Base-by-base conservation (phyloP, 1,140 invertebrate species). In the Sweltsa coloradensis region DNA sequence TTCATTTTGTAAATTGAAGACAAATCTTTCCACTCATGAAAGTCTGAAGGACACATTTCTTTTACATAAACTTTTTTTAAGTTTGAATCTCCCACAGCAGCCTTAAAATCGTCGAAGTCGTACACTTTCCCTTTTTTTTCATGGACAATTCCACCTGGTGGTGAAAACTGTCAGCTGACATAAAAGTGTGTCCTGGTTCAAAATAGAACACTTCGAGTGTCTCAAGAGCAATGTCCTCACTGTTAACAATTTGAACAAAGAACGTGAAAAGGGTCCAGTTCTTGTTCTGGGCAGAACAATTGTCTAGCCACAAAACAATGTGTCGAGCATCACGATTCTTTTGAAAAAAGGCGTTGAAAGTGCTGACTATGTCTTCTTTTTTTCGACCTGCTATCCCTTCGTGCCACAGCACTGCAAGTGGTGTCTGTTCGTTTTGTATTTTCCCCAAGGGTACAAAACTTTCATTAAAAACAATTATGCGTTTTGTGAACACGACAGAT, bases 41-140 rank as follows among this genome's bases (percentile, higher is more conserved):
- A 31, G 36, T 37, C 36, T 37, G 18, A 16, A n/a, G 23, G 36
- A 19, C 23, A 22, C 4, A 11, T 37, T 37, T 16, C 23, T 16
- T 19, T 16, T 19, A 37, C 36, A 37, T 37, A 5, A 37, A 37
- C 36, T 37, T 42, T 42, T 9, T 21, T 42, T 24, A 24, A 42
- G 25, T 44, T 44, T 3, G 23, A 14, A 14, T 21, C 25, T 24
- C 7, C 25, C 14, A 50, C 31, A 39, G 22, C 29, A 9, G 52
- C 52, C n/a, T 37, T 16, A 53, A 58, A 63, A 51, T 64, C 60
- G 36, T 52, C 51, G 47, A 61, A 60, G 48, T 61, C 55, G 25
- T 57, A 60, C 7, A 60, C 42, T 27, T 57, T 56, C 5, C 45
- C 34, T 47, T 53, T 49, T 27, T 41, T 42, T 55, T 53, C 37